Evolutionary conservation across 2,797 vertebrate species (phyloP), one percentile per base, ranked within the genome.

Genomic region (Phylloscopus collybita): DNA sequence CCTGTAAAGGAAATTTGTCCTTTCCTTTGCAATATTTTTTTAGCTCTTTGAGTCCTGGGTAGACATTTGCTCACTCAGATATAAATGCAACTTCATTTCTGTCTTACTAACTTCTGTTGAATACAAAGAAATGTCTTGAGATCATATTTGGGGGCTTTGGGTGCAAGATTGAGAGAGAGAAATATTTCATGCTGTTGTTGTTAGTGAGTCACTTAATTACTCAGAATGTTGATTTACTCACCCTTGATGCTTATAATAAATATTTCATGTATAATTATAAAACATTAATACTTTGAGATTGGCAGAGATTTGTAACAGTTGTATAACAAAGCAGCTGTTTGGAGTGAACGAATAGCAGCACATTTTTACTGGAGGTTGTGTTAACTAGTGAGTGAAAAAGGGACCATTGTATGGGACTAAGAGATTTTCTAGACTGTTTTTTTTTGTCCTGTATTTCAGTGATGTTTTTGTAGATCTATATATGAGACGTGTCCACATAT

Each of bases 211-310:
- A 15, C 19, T 80, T 80, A 83, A 80, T 91, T 90, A 74, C 67
- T 78, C 64, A 76, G 18, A 74, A 64, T 86, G 72, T 90, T 86
- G 57, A 64, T 93, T 95, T 95, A 83, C 30, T 84, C 51, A 36
- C 11, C 6, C n/a, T 88, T 84, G 83, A 81, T 95, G 65, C 44
- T 13, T 66, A 7, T 75, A 80, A 85, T 95, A 86, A 95, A 88
- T 90, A 92, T 86, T 95, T 88, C 14, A 87, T 32, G 17, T 92
- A 34, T 76, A 82, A 71, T 95, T 96, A 90, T 90, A 40, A 79
- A 91, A 56, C 59, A 54, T 64, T 74, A 88, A 69, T 92, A 72
- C n/a, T 87, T 88, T 22, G 40, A 86, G 56, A 64, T 73, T 85
- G 84, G n/a, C 75, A 76, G 44, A 86, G 67, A 78, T 94, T 88